phyloP scores from a whole-genome alignment of 2,113 vertebrate species.

The Lamprotornis superbus region DNA sequence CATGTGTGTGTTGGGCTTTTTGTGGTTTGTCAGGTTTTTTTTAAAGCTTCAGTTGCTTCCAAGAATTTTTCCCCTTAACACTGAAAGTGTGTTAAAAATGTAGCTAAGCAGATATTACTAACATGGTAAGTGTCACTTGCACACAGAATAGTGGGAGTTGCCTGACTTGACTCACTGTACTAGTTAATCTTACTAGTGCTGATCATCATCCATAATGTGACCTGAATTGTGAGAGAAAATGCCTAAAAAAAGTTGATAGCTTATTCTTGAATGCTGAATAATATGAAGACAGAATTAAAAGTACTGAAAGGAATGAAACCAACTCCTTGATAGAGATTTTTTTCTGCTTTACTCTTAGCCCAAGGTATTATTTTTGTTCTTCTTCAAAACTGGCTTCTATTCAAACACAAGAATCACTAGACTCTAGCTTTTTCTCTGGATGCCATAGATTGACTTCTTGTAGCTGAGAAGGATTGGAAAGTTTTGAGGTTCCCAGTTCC shows the following conservation, averaged over 20 bases:
- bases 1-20: too few relatives aligned
- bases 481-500: not conserved
- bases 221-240: not conserved
- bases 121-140: not conserved
- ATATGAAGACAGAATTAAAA: not conserved
- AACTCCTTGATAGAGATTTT: not conserved
- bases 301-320: not conserved
- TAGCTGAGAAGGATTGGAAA: not conserved
- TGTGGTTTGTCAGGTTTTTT: accelerated
- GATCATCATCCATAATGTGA: not conserved
- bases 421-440: not conserved
- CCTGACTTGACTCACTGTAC: not conserved
- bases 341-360: not conserved
- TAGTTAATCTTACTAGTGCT: not conserved
- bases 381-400: not conserved
- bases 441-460: not conserved
- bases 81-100: not conserved
- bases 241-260: not conserved
- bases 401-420: not conserved
- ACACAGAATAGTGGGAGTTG: not conserved
- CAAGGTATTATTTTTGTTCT: not conserved
- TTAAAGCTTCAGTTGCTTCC: not conserved
- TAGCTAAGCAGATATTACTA: not conserved
- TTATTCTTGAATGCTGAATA: not conserved
- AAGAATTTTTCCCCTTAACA: not conserved